Evolutionary conservation across 2,113 vertebrate genomes (phyloP).

Genomic region (Psephotus haematonotus): DNA sequence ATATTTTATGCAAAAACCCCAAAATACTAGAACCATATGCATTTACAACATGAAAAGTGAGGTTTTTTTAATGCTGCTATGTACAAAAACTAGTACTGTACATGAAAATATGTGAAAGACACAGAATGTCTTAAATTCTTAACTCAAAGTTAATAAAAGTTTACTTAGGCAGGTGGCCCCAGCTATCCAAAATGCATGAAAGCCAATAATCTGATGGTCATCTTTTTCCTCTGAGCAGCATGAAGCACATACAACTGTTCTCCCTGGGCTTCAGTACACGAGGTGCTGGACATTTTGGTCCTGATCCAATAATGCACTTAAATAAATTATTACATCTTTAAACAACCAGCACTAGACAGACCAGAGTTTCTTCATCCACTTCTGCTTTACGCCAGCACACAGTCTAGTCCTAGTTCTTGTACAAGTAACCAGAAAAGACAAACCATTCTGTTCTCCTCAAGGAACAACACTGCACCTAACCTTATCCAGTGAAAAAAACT

Average conservation of each 20-base stretch:
- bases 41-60: neutral
- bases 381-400: neutral
- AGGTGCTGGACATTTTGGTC: neutral
- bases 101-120: neutral
- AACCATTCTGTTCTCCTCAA: neutral
- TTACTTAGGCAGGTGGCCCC: neutral
- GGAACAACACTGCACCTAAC: neutral
- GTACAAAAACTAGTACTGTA: neutral
- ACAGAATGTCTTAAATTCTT: neutral
- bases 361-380: conserved; percentile 12
- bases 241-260: neutral
- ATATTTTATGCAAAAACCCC: neutral
- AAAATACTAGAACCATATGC: neutral
- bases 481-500: neutral
- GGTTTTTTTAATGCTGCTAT: neutral
- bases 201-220: neutral
- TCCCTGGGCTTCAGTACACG: neutral
- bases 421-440: neutral
- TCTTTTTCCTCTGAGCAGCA: neutral
- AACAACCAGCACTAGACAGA: neutral
- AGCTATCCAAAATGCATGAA: neutral
- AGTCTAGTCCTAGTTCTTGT: neutral
- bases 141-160: neutral
- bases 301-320: conserved; percentile 28
- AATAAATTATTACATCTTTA: conserved; percentile 19